Evolutionary conservation across 2,113 vertebrate species (phyloP).

Genomic region (Lophura nycthemera): DNA sequence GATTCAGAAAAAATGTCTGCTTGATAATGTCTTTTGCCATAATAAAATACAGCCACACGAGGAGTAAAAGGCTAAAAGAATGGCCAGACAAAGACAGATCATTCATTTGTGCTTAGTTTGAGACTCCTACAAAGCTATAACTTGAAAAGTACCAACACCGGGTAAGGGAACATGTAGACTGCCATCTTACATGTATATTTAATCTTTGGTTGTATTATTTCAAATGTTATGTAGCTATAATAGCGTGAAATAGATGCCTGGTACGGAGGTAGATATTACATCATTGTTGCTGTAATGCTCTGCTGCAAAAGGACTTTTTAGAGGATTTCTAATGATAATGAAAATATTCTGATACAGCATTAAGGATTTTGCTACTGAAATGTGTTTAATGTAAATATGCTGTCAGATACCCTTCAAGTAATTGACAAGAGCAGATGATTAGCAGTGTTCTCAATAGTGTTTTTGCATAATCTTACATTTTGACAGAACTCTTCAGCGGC

Average conservation of each 20-base stretch:
- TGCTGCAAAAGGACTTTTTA: slow-evolving; percentile 53
- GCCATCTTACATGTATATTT: neutral
- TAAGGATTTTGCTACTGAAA: slow-evolving; percentile 83
- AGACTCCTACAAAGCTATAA: neutral
- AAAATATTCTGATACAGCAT: slow-evolving; percentile 80
- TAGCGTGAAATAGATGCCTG: slow-evolving; percentile 25
- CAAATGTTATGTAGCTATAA: slow-evolving; percentile 6
- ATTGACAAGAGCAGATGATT: slow-evolving; percentile 96
- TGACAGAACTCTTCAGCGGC: slow-evolving; percentile 82
- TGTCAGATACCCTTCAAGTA: slow-evolving; percentile 92
- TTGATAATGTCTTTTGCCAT: slow-evolving; percentile 8
- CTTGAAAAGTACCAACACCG: neutral
- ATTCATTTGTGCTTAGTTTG: neutral
- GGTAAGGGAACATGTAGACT: neutral
- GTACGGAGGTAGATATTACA: neutral
- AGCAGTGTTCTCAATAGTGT: slow-evolving; percentile 89
- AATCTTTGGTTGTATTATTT: slow-evolving; percentile 40
- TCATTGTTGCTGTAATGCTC: slow-evolving; percentile 11
- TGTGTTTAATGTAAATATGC: slow-evolving; percentile 92
- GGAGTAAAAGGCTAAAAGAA: slow-evolving; percentile 26
- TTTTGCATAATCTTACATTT: slow-evolving; percentile 89
- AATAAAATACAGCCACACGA: neutral
- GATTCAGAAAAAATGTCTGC: neutral
- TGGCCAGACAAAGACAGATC: neutral
- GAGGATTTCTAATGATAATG: slow-evolving; percentile 77